Evolutionary conservation across 1,140 invertebrate genomes (phyloP), one percentile per base, ranked within the genome.

Genomic region (Euwallacea fornicatus): DNA sequence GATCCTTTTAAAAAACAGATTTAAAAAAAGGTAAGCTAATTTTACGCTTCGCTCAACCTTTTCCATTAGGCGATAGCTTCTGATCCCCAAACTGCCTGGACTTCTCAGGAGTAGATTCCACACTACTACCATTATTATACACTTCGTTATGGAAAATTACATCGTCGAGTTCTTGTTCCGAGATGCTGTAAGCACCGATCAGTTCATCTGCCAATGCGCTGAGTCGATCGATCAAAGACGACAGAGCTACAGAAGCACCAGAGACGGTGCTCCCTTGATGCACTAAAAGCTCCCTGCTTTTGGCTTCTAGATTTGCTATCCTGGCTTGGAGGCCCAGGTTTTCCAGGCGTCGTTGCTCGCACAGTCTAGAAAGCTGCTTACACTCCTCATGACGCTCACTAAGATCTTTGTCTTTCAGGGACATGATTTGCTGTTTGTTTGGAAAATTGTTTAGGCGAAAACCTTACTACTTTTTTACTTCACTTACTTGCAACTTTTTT

Each of bases 81-180:
- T 72, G 62, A 42, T 72, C 71, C 10, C 44, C 58, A 62, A 72
- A 72, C 42, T 66, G 41, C 42, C 82, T 84, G 7, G 83, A 83
- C 73, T 83, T 86, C 50, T 88, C 86, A 2, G 85, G 86, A 76
- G 86, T 88, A 6, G 84, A 84, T 61, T 88, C 87, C 11, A 83
- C 80, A 76, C 85, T 86, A 59, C 83, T 85, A 74, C 86, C 85
- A 74, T 87, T 84, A 78, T 87, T 88, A 78, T 88, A 90, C 0
- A 86, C 89, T 77, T 92, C 90, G 68, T 91, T 91, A 76, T 91
- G 89, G 79, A 89, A 92, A 61, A 91, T 87, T 54, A 89, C 86
- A 76, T 90, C 89, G 88, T 92, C 90, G 41, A 92, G 81, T 81
- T 91, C 90, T 77, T 91, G 88, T 73, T 88, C 86, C 8, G 91